phyloP scores from a whole-genome alignment of 2,113 vertebrate genomes.

The Aldabrachelys gigantea region DNA sequence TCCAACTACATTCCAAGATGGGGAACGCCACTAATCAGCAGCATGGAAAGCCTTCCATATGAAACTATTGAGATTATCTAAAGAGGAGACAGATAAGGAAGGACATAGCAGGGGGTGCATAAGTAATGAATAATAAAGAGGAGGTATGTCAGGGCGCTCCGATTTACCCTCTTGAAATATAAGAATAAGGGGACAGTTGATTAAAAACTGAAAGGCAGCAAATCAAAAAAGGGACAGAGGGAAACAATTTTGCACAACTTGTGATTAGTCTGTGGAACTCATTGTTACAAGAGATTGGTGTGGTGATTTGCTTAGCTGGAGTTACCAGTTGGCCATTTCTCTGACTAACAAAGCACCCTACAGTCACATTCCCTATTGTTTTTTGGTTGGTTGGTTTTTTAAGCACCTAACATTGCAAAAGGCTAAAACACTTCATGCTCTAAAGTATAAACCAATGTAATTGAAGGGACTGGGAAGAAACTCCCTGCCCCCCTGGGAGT shows the following conservation, averaged over 20 bases:
- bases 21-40: neutral
- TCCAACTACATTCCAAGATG: neutral
- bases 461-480: neutral
- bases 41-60: neutral
- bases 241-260: neutral
- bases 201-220: neutral
- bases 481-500: fast-evolving
- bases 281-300: neutral
- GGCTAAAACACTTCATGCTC: fast-evolving
- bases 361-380: too few relatives aligned
- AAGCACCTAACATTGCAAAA: neutral
- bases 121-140: neutral
- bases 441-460: fast-evolving
- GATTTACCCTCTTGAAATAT: neutral
- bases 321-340: neutral
- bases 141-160: neutral
- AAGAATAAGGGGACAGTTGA: fast-evolving
- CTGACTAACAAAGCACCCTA: neutral
- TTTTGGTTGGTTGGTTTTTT: neutral
- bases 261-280: neutral
- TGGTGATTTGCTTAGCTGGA: neutral
- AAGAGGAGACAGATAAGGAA: neutral
- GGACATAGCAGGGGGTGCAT: neutral
- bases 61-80: neutral
- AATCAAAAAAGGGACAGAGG: neutral